Evolutionary conservation across 2,797 vertebrate genomes (phyloP).

Genomic region (Ibycter americanus): DNA sequence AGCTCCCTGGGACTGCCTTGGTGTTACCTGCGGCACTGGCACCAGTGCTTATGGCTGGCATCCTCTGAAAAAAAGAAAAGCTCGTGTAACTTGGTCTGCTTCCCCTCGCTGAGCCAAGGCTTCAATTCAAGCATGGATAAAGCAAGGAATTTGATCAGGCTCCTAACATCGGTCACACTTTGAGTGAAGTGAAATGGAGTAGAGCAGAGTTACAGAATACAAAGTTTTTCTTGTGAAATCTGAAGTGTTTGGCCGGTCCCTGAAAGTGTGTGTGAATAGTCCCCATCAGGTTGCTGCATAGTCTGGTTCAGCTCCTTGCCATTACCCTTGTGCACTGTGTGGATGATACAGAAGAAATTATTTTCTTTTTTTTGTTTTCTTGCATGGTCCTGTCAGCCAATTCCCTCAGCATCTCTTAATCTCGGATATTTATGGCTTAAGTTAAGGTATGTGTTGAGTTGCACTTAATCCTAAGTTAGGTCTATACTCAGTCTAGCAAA

Average conservation of each 20-base stretch:
- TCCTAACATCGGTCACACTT: background rate
- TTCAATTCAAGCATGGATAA: conserved; percentile 48
- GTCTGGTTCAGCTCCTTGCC: background rate
- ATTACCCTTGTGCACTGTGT: accelerated
- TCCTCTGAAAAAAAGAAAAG: background rate
- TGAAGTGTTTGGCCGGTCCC: background rate
- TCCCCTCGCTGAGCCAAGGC: background rate
- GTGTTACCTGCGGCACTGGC: background rate
- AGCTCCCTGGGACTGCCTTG: background rate
- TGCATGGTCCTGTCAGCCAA: background rate
- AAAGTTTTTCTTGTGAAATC: background rate
- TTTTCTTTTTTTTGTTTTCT: background rate
- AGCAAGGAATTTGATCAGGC: conserved; percentile 58
- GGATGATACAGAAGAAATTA: background rate
- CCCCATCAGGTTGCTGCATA: accelerated
- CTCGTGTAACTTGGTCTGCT: background rate
- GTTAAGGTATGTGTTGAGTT: background rate
- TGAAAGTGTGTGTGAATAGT: background rate
- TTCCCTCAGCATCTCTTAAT: background rate
- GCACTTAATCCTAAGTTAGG: background rate
- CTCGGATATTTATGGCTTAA: background rate
- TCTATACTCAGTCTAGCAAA: background rate
- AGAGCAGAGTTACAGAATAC: background rate
- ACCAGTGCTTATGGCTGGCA: background rate
- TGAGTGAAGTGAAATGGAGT: conserved; percentile 10